phyloP scores from a whole-genome alignment of 2,888 invertebrate genomes.

The Penaeus monodon region DNA sequence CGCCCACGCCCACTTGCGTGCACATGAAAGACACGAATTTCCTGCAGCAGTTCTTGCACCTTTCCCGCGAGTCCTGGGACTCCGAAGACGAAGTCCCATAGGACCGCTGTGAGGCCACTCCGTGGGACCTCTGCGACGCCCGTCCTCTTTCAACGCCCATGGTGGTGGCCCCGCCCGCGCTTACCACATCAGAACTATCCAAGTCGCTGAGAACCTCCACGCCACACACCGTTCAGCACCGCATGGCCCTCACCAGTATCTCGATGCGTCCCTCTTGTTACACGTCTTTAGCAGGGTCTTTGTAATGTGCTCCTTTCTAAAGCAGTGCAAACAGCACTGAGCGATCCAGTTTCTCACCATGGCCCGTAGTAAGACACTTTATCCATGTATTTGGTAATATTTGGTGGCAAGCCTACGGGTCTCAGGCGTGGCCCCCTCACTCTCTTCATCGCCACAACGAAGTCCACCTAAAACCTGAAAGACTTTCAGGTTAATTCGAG shows the following conservation, averaged over 20 bases:
- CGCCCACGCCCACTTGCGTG: conserved; percentile 85
- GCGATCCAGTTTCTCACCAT: too few relatives aligned
- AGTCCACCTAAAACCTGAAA: neutral
- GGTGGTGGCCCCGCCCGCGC: neutral
- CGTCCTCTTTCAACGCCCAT: conserved; percentile 63
- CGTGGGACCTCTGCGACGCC: conserved; percentile 32
- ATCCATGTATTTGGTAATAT: too few relatives aligned
- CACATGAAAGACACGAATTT: conserved; percentile 92
- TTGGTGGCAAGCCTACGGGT: too few relatives aligned
- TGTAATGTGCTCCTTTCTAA: too few relatives aligned
- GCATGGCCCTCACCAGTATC: too few relatives aligned
- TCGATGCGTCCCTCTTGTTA: too few relatives aligned
- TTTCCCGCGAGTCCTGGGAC: conserved; percentile 79
- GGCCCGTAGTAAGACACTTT: too few relatives aligned
- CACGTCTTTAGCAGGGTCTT: too few relatives aligned
- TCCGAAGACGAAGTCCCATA: conserved; percentile 69
- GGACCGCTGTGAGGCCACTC: conserved; percentile 61
- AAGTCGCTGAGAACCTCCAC: neutral
- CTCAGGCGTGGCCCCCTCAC: too few relatives aligned
- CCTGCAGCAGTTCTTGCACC: conserved; percentile 86
- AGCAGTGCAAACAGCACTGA: too few relatives aligned
- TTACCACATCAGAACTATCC: neutral
- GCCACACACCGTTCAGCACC: neutral
- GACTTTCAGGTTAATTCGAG: neutral
- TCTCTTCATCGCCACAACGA: too few relatives aligned